Evolutionary conservation across 2,888 invertebrate genomes (phyloP).

Genomic region (Ophraella communa): DNA sequence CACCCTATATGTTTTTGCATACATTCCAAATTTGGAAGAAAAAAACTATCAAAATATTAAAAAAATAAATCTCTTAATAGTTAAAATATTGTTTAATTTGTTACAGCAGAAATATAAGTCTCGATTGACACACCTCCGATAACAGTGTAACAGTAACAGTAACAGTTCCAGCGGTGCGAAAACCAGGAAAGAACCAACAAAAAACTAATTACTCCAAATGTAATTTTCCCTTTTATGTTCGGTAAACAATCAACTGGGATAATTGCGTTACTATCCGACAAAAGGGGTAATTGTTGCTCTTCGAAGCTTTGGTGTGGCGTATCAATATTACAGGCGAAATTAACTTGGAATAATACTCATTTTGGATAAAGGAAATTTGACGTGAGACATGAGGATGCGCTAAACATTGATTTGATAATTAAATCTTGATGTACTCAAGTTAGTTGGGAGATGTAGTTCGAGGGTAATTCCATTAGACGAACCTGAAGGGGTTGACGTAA

Average conservation of each 20-base stretch:
- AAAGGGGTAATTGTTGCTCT: conserved; percentile 10
- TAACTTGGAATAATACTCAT: conserved; percentile 8
- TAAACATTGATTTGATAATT: neutral
- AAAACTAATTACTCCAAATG: neutral
- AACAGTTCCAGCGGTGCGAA: neutral
- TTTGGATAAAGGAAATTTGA: neutral
- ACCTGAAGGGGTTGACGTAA: no score
- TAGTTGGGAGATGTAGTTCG: neutral
- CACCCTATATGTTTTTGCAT: no score
- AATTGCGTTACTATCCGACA: conserved; percentile 3
- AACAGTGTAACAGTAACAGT: no score
- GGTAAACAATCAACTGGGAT: conserved; percentile 15
- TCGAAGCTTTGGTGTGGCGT: conserved; percentile 10
- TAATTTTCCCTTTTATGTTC: conserved; percentile 11
- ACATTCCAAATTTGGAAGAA: no score
- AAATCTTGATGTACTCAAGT: neutral
- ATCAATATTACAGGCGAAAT: conserved; percentile 12
- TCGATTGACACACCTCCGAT: neutral
- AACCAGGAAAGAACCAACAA: neutral
- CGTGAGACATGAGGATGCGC: neutral
- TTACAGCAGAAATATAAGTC: no score
- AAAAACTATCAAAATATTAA: no score
- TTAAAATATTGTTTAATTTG: no score
- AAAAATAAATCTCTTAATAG: no score
- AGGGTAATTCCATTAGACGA: neutral